Conservation (phyloP, 2,113 vertebrate genomes). For the Sigmodon hispidus region DNA sequence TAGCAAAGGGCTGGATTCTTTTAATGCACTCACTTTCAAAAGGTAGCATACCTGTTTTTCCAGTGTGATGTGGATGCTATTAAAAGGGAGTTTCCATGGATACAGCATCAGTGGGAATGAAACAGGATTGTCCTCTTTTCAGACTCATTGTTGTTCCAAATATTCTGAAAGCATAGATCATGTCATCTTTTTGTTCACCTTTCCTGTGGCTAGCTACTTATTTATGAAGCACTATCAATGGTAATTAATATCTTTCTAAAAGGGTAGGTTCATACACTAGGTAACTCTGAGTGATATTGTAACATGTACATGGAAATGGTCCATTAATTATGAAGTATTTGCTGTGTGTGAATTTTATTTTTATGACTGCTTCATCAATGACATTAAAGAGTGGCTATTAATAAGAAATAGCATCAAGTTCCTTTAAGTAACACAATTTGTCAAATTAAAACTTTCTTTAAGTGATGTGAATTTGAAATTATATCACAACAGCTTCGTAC, state of each 20-base stretch:
- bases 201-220: slow-evolving; percentile 41
- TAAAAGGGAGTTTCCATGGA: slow-evolving; percentile 87
- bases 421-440: neutral
- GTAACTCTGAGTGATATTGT: neutral
- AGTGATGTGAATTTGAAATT: neutral
- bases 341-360: neutral
- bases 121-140: slow-evolving; percentile 82
- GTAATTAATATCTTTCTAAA: slow-evolving; percentile 36
- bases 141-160: slow-evolving; percentile 82
- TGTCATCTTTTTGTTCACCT: slow-evolving; percentile 61
- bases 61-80: slow-evolving; percentile 78
- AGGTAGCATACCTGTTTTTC: slow-evolving; percentile 84
- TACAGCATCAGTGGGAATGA: slow-evolving; percentile 80
- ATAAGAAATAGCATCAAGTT: neutral
- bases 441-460: slow-evolving; percentile 12
- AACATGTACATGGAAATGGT: neutral
- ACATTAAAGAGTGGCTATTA: neutral
- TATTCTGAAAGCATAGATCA: slow-evolving; percentile 80
- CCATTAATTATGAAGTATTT: slow-evolving; percentile 42
- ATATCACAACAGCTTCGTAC: neutral
- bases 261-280: neutral
- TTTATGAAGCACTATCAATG: slow-evolving; percentile 21
- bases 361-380: neutral
- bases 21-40: slow-evolving; percentile 82
- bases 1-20: slow-evolving; percentile 80